Evolutionary conservation across 2,797 vertebrate species (phyloP).

Genomic region (Rhinophrynus dorsalis): DNA sequence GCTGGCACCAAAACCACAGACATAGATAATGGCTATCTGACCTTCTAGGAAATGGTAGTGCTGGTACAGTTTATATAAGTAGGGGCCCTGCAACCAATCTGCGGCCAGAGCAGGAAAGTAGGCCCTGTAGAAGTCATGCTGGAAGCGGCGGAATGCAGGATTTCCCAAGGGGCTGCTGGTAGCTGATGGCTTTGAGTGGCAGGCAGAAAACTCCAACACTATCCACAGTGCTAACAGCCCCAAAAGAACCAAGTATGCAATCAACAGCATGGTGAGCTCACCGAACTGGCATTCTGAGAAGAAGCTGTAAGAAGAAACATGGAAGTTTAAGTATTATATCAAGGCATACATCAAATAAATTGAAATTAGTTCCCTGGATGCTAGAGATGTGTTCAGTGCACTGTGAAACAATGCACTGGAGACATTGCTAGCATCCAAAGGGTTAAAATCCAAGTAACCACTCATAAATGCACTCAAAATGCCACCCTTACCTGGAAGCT

Average conservation of each 20-base stretch:
- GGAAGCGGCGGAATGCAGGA: constrained; percentile 84
- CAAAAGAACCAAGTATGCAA: constrained; percentile 78
- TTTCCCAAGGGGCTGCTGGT: constrained; percentile 75
- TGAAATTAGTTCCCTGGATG: too few relatives aligned
- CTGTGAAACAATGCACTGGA: too few relatives aligned
- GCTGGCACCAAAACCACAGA: constrained; percentile 86
- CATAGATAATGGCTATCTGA: constrained; percentile 90
- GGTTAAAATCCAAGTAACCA: too few relatives aligned
- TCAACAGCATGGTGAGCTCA: constrained; percentile 79
- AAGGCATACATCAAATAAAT: too few relatives aligned
- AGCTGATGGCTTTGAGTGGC: constrained; percentile 67
- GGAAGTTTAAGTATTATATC: neutral
- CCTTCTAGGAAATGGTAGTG: constrained; percentile 92
- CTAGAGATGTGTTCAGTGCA: too few relatives aligned
- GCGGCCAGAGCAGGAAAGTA: constrained; percentile 89
- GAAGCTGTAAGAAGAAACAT: neutral
- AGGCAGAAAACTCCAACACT: constrained; percentile 80
- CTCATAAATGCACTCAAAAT: too few relatives aligned
- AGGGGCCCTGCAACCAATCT: constrained; percentile 93
- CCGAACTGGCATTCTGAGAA: constrained; percentile 37
- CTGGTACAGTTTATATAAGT: constrained; percentile 91
- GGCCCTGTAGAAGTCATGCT: constrained; percentile 79
- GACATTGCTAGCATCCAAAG: too few relatives aligned
- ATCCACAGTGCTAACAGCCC: constrained; percentile 75
- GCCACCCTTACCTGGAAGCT: too few relatives aligned